Conservation (phyloP, 2,113 vertebrate genomes). For the Sceloporus tristichus region DNA sequence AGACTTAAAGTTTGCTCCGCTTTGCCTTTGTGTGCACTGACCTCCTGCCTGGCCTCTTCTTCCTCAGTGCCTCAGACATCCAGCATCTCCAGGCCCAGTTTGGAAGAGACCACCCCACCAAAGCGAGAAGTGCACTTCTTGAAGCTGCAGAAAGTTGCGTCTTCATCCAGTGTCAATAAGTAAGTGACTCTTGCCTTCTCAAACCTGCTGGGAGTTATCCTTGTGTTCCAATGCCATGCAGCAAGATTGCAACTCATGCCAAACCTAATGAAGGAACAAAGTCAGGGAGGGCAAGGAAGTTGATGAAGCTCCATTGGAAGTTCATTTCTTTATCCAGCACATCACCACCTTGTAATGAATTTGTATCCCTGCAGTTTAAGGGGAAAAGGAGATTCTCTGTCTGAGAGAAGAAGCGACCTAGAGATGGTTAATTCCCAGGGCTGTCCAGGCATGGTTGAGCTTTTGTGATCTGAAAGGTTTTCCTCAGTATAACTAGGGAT, state of each 20-base stretch:
- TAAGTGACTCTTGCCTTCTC: slow-evolving; percentile 41
- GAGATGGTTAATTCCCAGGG: neutral
- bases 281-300: too few species aligned
- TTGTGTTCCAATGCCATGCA: neutral
- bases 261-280: neutral
- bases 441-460: too few species aligned
- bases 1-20: rapidly evolving
- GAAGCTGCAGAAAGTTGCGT: slow-evolving; percentile 87
- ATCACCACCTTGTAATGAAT: neutral
- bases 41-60: slow-evolving; percentile 19
- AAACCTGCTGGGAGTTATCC: neutral
- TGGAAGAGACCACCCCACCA: slow-evolving; percentile 77
- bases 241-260: neutral
- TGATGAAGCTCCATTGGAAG: neutral
- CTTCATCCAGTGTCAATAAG: slow-evolving; percentile 80
- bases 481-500: too few species aligned
- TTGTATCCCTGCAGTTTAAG: too few species aligned
- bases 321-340: too few species aligned
- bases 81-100: slow-evolving; percentile 46
- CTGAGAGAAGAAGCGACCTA: too few species aligned
- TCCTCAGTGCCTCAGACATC: rapidly evolving
- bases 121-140: slow-evolving; percentile 84
- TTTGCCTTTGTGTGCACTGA: rapidly evolving
- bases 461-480: too few species aligned
- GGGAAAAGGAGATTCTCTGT: neutral